Base-by-base conservation (phyloP, 2,888 invertebrate genomes). In the Lithophane semibrunnea region DNA sequence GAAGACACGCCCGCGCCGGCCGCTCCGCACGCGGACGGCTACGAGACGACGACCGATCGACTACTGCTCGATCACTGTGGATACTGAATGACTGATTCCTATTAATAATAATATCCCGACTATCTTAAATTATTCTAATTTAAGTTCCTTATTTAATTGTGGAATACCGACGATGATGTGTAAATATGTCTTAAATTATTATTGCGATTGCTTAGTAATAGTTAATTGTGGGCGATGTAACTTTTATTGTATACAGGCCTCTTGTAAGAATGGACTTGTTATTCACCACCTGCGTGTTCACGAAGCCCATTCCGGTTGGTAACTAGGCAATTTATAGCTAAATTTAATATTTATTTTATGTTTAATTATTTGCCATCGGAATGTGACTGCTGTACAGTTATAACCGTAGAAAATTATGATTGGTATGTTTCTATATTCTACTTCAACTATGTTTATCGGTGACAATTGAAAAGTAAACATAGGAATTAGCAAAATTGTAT, bases 261-360 rank as follows among this genome's bases (percentile, higher is more conserved):
- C 89, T 89, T 92, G 93, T 94, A 93, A 93, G 94, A 92, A 95
- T 94, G 95, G 95, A 96, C 93, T 95, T 95, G 94, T 95, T 94
- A 95, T 93, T 95, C 92, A 95, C 96, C 96, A 96, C 96, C 96
- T 94, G 96, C 95, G 96, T 96, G 96, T 96, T 96, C 96, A 96
- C 96, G 84, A 93, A 95, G 95, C 93, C 94, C 95, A 94, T 96
- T 96, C 96, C 96, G 88, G 92, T 94, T 94, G 96, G 96, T 95
- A 93, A 93, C 93, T 96, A 96, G 96, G 92, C 95, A 96, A 96
- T 95, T 96, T 94, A 91, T 96, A 96, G 96, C 94, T 95, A 95
- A 96, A 96, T 96, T 92, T 93, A 94, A 94, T 94, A 94, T 93
- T 95, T 95, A 93, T 94, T 94, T 92, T 86, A 88, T 77, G 80